These are phyloP conservation scores for Eupithecia dodoneata DNA, from an alignment of 2,888 invertebrate genomes.

Conservation along the genomic window DNA sequence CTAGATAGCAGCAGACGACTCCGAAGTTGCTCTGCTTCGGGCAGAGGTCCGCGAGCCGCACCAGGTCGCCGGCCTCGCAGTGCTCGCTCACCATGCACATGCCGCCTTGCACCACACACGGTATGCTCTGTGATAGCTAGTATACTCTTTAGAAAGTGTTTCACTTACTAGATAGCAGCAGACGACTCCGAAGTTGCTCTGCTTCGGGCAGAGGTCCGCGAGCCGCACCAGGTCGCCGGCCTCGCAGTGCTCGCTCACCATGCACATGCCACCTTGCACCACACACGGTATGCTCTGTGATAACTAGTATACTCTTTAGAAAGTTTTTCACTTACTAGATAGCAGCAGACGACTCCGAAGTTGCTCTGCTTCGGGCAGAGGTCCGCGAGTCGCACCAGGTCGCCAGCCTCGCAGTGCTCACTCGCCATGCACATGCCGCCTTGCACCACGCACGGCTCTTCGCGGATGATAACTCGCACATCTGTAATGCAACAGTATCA, in stretches of 20 bases:
- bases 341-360: slow-evolving; percentile 68
- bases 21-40: too few relatives aligned
- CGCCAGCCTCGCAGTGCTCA: slow-evolving; percentile 58
- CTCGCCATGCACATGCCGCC: slow-evolving; percentile 66
- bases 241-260: too few relatives aligned
- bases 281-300: neutral
- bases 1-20: too few relatives aligned
- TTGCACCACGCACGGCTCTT: slow-evolving; percentile 68
- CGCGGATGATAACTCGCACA: slow-evolving; percentile 51
- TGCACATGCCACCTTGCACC: too few relatives aligned
- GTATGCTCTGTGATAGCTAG: neutral
- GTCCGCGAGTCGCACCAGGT: slow-evolving; percentile 47
- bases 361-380: slow-evolving; percentile 65
- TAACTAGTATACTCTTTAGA: neutral
- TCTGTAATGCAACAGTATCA: slow-evolving; percentile 39
- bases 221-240: too few relatives aligned
- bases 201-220: too few relatives aligned
- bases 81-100: too few relatives aligned
- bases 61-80: too few relatives aligned
- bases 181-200: too few relatives aligned
- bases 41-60: too few relatives aligned
- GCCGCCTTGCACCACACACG: too few relatives aligned
- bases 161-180: too few relatives aligned
- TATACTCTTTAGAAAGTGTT: neutral
- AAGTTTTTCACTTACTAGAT: slow-evolving; percentile 52